These are phyloP conservation scores for Ormyrus nitidulus DNA, from an alignment of 2,888 invertebrate genomes.

Conservation along the genomic window DNA sequence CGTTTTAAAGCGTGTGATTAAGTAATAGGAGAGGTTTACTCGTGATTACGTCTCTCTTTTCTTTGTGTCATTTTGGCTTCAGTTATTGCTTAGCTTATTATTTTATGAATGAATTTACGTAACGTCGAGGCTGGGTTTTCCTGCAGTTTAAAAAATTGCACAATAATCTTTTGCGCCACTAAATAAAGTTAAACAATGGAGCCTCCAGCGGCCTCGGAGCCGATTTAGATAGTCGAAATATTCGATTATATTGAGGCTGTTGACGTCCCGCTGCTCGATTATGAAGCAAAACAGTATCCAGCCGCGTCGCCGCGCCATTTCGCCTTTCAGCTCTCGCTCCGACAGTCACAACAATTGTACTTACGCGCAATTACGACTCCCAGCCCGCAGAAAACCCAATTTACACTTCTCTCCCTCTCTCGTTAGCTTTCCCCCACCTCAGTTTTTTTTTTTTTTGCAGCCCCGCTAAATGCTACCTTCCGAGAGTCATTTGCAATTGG, in stretches of 20 bases:
- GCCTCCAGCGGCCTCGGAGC: neutral
- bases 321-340: constrained; percentile 20
- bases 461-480: too few relatives aligned
- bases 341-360: constrained; percentile 18
- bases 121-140: neutral
- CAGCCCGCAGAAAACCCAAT: constrained; percentile 29
- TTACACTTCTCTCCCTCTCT: neutral
- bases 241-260: constrained; percentile 22
- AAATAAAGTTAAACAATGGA: neutral
- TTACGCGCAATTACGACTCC: constrained; percentile 25
- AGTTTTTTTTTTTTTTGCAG: too few relatives aligned
- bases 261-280: constrained; percentile 47
- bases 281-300: constrained; percentile 51
- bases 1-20: neutral
- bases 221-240: constrained; percentile 25
- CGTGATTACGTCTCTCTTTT: too few relatives aligned
- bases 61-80: too few relatives aligned
- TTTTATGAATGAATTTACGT: neutral
- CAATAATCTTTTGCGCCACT: neutral
- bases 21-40: neutral
- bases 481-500: too few relatives aligned
- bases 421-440: too few relatives aligned
- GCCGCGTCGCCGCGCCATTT: constrained; percentile 21
- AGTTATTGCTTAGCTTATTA: neutral
- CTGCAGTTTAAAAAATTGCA: too few relatives aligned